Base-by-base conservation (phyloP, 2,113 vertebrate genomes). In the Hydrolagus affinis region DNA sequence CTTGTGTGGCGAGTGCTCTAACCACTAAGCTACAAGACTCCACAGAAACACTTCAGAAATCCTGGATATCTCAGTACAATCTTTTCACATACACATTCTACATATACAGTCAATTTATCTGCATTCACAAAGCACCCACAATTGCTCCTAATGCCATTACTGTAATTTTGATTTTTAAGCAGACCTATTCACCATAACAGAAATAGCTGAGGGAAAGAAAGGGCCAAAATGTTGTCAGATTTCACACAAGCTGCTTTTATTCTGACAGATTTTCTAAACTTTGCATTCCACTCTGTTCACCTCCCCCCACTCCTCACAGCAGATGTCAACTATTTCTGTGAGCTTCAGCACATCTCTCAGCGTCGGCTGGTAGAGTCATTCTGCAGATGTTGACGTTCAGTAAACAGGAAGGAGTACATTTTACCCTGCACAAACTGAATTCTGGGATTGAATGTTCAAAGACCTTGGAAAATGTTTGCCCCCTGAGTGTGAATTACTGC, bases 371-470 rank as follows among this genome's bases (percentile, higher is more conserved):
- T 59, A 77, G 75, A 77, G 75, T 77, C 75, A 60, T 57, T 77
- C 56, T 59, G 56, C 75, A 78, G 75, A 78, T 78, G 75, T 60
- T 60, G 56, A 1, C 60, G 25, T 21, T 78, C 75, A 78, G 60
- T 44, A 57, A 78, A 78, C 75, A 78, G 75, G 75, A 78, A 78
- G 75, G 8, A 60, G 25, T 78, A 78, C 57, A 78, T 78, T 12
- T 78, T 56, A n/a, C n/a, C 14, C 21, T 60, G 21, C 75, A 25
- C 14, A 60, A 44, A 57, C n/a, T 59, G 57, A 78, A 78, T 60
- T 78, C 57, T 78, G 21, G 75, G 57, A 78, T 25, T 78, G 75
- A 78, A 12, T 59, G 75, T 4, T 56, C 73, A 75, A 44, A 44
- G 44, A 44, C 44, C 44, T 44, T 44, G 44, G 8, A 72, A 74